Evolutionary conservation across 2,888 invertebrate genomes (phyloP).

Genomic region (Poecilus cupreus): DNA sequence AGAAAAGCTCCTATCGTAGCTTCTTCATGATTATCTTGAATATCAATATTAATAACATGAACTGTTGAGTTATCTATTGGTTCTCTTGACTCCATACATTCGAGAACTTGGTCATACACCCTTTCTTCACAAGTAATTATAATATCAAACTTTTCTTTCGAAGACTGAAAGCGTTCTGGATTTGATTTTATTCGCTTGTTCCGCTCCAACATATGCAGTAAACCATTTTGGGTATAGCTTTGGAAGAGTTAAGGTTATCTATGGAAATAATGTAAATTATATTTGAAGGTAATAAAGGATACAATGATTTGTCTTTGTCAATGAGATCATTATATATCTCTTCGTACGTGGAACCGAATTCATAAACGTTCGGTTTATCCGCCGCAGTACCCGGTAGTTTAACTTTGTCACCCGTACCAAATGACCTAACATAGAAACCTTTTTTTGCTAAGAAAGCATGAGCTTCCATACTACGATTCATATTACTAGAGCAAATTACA

Average conservation of each 20-base stretch:
- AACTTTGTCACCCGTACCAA: conserved; percentile 95
- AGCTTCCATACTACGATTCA: conserved; percentile 99
- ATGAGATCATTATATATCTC: conserved; percentile 95
- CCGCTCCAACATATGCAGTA: conserved; percentile 98
- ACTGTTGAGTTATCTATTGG: conserved; percentile 90
- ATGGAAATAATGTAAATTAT: conserved; percentile 16
- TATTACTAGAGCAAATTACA: conserved; percentile 98
- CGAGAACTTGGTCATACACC: conserved; percentile 98
- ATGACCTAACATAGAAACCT: conserved; percentile 96
- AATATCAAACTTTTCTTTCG: conserved; percentile 93
- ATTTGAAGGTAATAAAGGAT: conserved; percentile 72
- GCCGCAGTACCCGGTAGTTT: conserved; percentile 96
- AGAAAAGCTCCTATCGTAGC: conserved; percentile 98
- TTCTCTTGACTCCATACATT: conserved; percentile 90
- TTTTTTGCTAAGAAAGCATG: conserved; percentile 98
- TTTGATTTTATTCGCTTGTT: conserved; percentile 95
- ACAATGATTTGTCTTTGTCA: conserved; percentile 93
- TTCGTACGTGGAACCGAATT: conserved; percentile 96
- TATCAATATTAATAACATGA: conserved; percentile 98
- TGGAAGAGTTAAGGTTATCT: conserved; percentile 66
- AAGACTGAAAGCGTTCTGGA: conserved; percentile 96
- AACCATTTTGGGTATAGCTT: conserved; percentile 97
- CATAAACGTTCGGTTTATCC: conserved; percentile 97
- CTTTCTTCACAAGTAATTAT: conserved; percentile 98
- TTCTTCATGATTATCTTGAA: conserved; percentile 99